phyloP scores from a whole-genome alignment of 2,797 vertebrate species.

The Protonibea diacanthus region DNA sequence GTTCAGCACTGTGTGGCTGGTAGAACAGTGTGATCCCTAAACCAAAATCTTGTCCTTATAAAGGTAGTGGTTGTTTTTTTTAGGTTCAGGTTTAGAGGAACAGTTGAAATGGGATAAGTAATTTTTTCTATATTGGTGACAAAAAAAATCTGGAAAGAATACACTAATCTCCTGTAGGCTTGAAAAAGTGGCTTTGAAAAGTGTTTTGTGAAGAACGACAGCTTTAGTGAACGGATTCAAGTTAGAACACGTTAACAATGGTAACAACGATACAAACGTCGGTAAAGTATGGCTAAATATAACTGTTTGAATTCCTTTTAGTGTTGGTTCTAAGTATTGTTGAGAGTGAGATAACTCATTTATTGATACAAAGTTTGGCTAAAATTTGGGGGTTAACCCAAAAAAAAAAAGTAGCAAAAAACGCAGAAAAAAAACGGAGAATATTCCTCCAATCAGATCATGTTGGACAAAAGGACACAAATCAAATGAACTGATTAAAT shows the following conservation, averaged over 20 bases:
- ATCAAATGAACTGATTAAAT: background rate
- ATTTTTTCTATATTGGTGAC: background rate
- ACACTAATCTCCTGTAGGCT: no score
- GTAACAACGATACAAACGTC: no score
- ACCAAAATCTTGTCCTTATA: background rate
- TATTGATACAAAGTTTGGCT: background rate
- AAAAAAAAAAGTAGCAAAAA: no score
- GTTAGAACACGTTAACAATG: background rate
- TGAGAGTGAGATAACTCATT: background rate
- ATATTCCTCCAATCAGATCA: background rate
- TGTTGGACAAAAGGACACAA: background rate
- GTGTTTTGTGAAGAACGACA: background rate
- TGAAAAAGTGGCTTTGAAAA: background rate
- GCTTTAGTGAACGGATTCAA: background rate
- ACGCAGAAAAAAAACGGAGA: no score
- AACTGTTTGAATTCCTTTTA: background rate
- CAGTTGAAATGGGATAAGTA: background rate
- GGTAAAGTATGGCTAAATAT: background rate
- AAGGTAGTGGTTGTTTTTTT: no score
- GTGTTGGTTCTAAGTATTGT: background rate
- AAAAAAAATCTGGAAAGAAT: background rate
- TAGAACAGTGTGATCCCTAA: background rate
- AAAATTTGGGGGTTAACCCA: no score
- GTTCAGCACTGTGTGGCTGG: background rate
- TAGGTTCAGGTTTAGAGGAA: background rate